A percentile compares a stretch with the other conserved stretches of the same genome.
phyloP scores from a whole-genome alignment of 2,113 vertebrate species.

The Antigone vipio region DNA sequence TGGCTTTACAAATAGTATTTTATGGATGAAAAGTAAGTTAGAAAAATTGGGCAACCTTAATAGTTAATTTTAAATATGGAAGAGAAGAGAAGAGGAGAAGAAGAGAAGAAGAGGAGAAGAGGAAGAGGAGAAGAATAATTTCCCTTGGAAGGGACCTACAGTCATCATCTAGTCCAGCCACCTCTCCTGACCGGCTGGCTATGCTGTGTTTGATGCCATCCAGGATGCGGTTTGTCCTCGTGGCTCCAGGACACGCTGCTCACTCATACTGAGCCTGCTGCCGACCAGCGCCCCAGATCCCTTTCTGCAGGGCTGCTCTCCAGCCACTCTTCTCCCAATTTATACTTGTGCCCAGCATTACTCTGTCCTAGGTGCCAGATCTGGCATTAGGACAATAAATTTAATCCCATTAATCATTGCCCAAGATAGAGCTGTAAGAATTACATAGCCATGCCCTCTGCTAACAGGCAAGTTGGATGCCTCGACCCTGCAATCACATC shows the following conservation, averaged over 20 bases:
- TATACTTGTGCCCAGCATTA: not conserved
- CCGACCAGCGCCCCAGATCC: fast-evolving
- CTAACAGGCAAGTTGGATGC: not conserved
- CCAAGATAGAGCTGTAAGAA: not conserved
- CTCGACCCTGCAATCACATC: not conserved
- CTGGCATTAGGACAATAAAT: not conserved
- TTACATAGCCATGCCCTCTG: not conserved
- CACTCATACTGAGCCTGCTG: not conserved
- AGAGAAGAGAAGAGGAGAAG: too few relatives aligned
- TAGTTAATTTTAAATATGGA: not conserved
- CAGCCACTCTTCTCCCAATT: fast-evolving
- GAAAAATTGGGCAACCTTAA: not conserved
- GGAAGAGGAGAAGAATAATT: not conserved
- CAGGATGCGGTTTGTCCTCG: not conserved
- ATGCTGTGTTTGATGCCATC: not conserved
- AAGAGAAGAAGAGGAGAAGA: not conserved
- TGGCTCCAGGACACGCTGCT: not conserved
- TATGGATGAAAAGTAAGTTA: not conserved
- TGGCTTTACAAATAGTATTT: not conserved
- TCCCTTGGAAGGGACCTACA: not conserved
- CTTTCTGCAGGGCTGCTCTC: not conserved
- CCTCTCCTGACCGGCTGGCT: not conserved
- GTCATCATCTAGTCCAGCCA: not conserved
- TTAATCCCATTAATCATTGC: not conserved
- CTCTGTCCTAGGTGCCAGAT: not conserved